These are phyloP conservation scores for Drosophila recens DNA, from an alignment of 2,888 invertebrate genomes.

Conservation along the genomic window DNA sequence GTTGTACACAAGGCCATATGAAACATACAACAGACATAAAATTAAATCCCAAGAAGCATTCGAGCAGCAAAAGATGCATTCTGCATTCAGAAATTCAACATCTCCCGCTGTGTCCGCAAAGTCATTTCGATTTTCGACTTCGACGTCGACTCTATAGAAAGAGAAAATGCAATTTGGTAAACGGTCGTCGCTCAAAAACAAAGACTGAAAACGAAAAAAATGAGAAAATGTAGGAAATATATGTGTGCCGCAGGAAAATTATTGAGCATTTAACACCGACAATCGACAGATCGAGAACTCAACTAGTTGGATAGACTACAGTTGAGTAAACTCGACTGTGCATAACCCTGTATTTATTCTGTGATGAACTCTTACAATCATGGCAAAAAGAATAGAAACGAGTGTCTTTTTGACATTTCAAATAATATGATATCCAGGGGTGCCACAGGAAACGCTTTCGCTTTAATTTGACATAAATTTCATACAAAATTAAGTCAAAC, in stretches of 20 bases:
- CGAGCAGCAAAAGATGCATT: conserved; percentile 54
- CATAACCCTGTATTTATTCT: neutral
- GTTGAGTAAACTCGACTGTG: neutral
- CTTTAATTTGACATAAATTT: too few species aligned
- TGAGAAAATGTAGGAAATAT: conserved; percentile 10
- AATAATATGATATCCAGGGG: too few species aligned
- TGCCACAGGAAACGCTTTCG: too few species aligned
- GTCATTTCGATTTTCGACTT: conserved; percentile 59
- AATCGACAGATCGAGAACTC: conserved; percentile 50
- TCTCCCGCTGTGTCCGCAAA: conserved; percentile 80
- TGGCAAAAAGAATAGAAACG: too few species aligned
- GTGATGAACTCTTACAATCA: neutral
- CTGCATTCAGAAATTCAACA: conserved; percentile 55
- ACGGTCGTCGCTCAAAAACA: conserved; percentile 17
- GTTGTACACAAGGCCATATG: conserved; percentile 73
- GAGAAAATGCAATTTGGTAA: conserved; percentile 68
- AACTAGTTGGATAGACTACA: conserved; percentile 6
- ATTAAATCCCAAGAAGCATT: conserved; percentile 57
- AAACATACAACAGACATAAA: conserved; percentile 68
- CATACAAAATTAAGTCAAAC: too few species aligned
- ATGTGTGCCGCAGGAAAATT: conserved; percentile 55
- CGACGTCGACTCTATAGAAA: conserved; percentile 38
- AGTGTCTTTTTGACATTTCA: too few species aligned
- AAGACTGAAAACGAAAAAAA: conserved; percentile 6
- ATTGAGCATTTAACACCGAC: conserved; percentile 76